Evolutionary conservation across 2,113 vertebrate genomes (phyloP).

Genomic region (Caloenas nicobarica): DNA sequence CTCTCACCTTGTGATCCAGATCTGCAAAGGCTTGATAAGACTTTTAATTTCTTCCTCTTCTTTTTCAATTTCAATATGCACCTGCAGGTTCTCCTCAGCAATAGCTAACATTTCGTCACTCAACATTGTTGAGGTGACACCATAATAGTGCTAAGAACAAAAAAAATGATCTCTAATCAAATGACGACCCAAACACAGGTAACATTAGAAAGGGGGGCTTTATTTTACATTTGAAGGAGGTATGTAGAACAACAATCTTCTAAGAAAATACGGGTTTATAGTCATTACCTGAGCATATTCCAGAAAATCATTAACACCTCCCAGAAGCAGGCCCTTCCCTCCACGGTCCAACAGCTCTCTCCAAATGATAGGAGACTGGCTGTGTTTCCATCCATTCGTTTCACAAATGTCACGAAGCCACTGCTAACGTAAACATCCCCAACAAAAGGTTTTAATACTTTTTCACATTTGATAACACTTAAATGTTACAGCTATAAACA

Average conservation of each 20-base stretch:
- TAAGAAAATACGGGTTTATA: background rate
- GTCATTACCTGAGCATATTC: slow-evolving; percentile 85
- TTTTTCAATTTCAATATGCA: slow-evolving; percentile 44
- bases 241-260: background rate
- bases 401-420: slow-evolving; percentile 84
- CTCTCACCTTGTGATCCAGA: slow-evolving; percentile 90
- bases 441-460: background rate
- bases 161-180: background rate
- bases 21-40: slow-evolving; percentile 75
- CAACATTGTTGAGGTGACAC: slow-evolving; percentile 78
- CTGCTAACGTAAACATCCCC: slow-evolving; percentile 69
- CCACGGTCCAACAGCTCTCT: slow-evolving; percentile 89
- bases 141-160: slow-evolving; percentile 83
- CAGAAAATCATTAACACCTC: slow-evolving; percentile 88
- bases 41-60: slow-evolving; percentile 72
- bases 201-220: background rate
- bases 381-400: slow-evolving; percentile 85
- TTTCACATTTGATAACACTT: background rate
- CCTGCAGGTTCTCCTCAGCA: slow-evolving; percentile 84
- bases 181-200: background rate
- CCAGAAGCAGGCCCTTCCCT: slow-evolving; percentile 86
- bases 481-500: background rate
- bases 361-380: slow-evolving; percentile 87
- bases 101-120: slow-evolving; percentile 78
- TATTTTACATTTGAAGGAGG: background rate